A percentile compares a stretch with the other conserved stretches of the same genome.
These are phyloP conservation scores for Procavia capensis DNA, from an alignment of 2,113 vertebrate genomes.

Conservation along the genomic window DNA sequence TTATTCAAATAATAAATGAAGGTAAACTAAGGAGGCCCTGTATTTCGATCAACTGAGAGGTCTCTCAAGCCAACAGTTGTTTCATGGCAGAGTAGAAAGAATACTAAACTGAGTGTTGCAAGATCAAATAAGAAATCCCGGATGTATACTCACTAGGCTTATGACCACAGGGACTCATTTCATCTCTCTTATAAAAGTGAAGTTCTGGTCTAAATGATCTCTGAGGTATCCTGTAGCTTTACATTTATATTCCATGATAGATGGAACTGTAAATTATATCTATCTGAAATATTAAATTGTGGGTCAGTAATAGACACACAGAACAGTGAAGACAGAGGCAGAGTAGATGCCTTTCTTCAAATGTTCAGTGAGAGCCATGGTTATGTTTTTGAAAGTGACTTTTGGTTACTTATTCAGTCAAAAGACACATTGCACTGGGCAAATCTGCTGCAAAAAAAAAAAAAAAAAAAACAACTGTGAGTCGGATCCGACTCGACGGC, in stretches of 20 bases:
- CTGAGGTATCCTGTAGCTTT: constrained; percentile 30
- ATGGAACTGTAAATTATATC: constrained; percentile 51
- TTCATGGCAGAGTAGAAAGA: background rate
- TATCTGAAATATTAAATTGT: constrained; percentile 59
- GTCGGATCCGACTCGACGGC: too few species aligned
- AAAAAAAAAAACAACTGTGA: too few species aligned
- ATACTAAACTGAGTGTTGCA: background rate
- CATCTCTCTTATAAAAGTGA: constrained; percentile 37
- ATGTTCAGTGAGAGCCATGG: background rate
- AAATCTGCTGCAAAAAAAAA: too few species aligned
- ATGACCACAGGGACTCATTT: constrained; percentile 2
- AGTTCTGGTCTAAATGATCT: constrained; percentile 44
- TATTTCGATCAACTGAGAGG: background rate
- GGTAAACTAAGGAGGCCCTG: background rate
- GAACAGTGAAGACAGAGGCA: background rate
- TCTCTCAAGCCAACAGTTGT: background rate
- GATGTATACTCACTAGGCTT: background rate
- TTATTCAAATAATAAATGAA: constrained; percentile 55
- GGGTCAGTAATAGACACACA: constrained; percentile 46
- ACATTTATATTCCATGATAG: constrained; percentile 54
- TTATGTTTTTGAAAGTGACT: background rate
- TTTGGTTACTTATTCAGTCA: background rate
- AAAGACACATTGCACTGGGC: too few species aligned
- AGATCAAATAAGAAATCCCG: background rate
- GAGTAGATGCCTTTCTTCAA: background rate